Percentiles rank a stretch among this genome's conserved stretches.
Evolutionary conservation across 1,140 invertebrate genomes (phyloP).

Genomic region (Drosophila prosaltans): DNA sequence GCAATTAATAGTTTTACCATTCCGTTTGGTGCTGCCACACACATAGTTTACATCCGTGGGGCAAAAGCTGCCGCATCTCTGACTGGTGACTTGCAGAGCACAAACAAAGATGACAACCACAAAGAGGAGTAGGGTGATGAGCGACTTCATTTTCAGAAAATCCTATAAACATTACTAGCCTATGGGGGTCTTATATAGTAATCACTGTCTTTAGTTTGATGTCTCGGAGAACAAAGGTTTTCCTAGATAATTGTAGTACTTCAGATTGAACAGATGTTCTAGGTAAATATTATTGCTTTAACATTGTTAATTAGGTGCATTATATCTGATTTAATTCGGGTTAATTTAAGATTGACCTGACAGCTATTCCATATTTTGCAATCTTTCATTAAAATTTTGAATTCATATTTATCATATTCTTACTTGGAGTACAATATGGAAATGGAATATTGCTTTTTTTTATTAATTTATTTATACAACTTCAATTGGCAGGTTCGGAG

Average conservation of each 20-base stretch:
- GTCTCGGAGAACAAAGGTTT: not conserved
- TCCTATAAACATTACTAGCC: not conserved
- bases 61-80: not conserved
- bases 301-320: not conserved
- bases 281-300: not conserved
- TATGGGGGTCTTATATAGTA: not conserved
- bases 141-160: slow-evolving; percentile 8
- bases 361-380: not conserved
- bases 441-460: no score
- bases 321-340: not conserved
- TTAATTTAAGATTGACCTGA: not conserved
- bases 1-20: not conserved
- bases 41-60: slow-evolving; percentile 7
- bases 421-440: no score
- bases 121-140: not conserved
- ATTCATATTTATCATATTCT: no score
- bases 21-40: not conserved
- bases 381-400: no score
- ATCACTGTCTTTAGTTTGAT: not conserved
- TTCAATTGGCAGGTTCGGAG: no score
- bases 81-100: not conserved
- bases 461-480: no score
- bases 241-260: not conserved
- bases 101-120: not conserved
- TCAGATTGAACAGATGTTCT: not conserved